Evolutionary conservation across 1,140 invertebrate genomes (phyloP).

Genomic region (Zophobas morio): DNA sequence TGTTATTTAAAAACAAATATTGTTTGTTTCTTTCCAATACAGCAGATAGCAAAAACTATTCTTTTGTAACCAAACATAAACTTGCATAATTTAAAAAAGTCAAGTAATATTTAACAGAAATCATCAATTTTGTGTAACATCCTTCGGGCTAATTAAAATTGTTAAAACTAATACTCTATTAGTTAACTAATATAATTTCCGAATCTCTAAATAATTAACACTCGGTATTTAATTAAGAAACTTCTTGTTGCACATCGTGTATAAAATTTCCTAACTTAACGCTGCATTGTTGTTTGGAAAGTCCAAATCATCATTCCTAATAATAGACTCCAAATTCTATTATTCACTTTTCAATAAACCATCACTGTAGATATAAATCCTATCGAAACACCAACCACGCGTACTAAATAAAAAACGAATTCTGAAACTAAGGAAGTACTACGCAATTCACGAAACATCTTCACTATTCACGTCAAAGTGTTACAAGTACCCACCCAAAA

Average conservation of each 20-base stretch:
- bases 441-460: neutral
- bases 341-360: no score
- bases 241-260: constrained; percentile 7
- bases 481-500: constrained; percentile 24
- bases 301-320: constrained; percentile 3
- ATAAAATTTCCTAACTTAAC: neutral
- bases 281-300: constrained; percentile 9
- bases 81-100: constrained; percentile 21
- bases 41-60: neutral
- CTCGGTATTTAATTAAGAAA: no score
- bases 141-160: neutral
- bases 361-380: neutral
- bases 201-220: no score
- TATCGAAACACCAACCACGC: neutral
- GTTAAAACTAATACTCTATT: no score
- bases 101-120: constrained; percentile 16
- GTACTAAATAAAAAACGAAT: neutral
- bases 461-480: neutral
- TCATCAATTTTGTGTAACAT: constrained; percentile 18
- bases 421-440: constrained; percentile 13
- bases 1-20: no score
- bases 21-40: no score
- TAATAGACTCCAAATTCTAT: neutral
- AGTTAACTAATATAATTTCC: no score
- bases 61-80: neutral